Evolutionary conservation across 2,888 invertebrate species (phyloP).

Genomic region (Homarus gammarus): DNA sequence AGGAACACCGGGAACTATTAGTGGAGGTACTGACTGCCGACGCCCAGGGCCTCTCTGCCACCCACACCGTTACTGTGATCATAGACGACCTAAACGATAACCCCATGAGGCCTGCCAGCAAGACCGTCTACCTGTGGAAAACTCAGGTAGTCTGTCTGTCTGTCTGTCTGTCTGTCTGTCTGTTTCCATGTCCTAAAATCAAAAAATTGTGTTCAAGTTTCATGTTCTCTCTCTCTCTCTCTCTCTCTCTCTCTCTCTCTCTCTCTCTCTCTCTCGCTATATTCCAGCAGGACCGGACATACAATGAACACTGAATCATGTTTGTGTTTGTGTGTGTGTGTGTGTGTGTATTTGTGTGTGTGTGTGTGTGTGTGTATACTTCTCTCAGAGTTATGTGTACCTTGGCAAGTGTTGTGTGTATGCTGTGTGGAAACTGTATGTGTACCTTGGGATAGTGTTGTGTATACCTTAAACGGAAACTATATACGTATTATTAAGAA

Average conservation of each 20-base stretch:
- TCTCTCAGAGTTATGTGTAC: too few relatives aligned
- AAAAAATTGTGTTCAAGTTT: too few relatives aligned
- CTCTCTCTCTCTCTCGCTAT: neutral
- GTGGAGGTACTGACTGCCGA: conserved; percentile 56
- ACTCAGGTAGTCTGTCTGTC: conserved; percentile 24
- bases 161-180: conserved; percentile 15
- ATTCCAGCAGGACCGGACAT: too few relatives aligned
- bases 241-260: conserved; percentile 1
- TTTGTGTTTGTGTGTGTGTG: too few relatives aligned
- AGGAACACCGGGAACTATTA: conserved; percentile 52
- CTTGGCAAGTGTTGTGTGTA: too few relatives aligned
- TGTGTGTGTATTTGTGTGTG: too few relatives aligned
- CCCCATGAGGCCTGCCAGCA: conserved; percentile 48
- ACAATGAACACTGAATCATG: too few relatives aligned
- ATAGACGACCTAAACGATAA: conserved; percentile 57
- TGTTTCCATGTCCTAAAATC: neutral
- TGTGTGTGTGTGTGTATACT: too few relatives aligned
- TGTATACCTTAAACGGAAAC: too few relatives aligned
- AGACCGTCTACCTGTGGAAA: conserved; percentile 54
- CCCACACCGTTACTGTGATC: conserved; percentile 46
- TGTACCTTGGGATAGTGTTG: too few relatives aligned
- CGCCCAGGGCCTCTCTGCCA: conserved; percentile 45
- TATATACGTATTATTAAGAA: too few relatives aligned
- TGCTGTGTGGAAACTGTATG: too few relatives aligned
- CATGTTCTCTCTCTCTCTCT: conserved; percentile 1